Evolutionary conservation across 2,797 vertebrate genomes (phyloP), one percentile per base, ranked within the genome.

Genomic region (Pterois miles): DNA sequence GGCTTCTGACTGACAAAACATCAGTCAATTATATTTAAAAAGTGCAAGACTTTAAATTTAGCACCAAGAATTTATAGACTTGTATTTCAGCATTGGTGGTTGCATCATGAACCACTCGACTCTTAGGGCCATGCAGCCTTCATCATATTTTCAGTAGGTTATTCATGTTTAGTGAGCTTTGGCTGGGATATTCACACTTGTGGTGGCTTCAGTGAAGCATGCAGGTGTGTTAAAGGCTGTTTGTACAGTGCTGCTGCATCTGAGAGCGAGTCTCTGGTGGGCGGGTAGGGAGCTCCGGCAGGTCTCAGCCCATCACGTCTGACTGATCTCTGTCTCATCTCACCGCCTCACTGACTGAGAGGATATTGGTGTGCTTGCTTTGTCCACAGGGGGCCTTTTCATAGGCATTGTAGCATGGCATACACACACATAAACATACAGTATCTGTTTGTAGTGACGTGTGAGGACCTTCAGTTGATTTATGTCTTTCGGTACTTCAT

Each of bases 141-240:
- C 69, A 74, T 93, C 81, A 74, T 79, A 86, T 78, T 92, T 93
- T 88, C 74, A 88, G 87, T 54, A 81, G 81, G 57, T 31, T 23
- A 1, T 48, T 78, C 71, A 74, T 91, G 86, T 90, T 79, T 91
- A 74, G 50, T 78, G 1, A 89, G 82, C 76, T 84, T 78, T 16
- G 34, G 69, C 88, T 90, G 90, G 83, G 75, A 88, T 84, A 91
- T 88, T 94, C 84, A 89, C 89, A 88, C 87, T 82, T 88, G 50
- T 53, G 70, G 76, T 14, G 80, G 84, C 86, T 82, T 81, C 89
- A 94, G 78, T 89, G 75, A 89, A 82, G 91, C 87, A 80, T 94
- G 85, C 91, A 93, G 87, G 91, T 92, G 93, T 93, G 87, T 86
- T 81, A 83, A 78, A 65, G 87, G 76, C 71, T 89, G 74, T 86